These are phyloP conservation scores for Channa maculata DNA, from an alignment of 2,113 vertebrate species.

Conservation along the genomic window DNA sequence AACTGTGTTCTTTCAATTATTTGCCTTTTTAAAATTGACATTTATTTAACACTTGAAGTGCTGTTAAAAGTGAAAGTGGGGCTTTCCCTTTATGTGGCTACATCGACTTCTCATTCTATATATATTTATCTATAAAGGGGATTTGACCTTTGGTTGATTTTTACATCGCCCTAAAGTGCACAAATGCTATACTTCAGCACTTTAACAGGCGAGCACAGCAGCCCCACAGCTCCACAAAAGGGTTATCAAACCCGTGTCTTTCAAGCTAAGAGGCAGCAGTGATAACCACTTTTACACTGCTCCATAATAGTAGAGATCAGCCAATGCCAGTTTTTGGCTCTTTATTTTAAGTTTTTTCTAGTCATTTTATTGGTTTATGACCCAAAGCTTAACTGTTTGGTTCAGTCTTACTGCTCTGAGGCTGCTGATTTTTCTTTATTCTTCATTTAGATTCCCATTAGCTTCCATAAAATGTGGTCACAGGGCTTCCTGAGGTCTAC, in stretches of 20 bases:
- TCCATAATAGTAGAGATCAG: too few species aligned
- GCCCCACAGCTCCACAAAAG: too few species aligned
- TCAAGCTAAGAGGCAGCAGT: not conserved
- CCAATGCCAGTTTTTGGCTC: too few species aligned
- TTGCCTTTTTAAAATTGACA: not conserved
- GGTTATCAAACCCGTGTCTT: not conserved
- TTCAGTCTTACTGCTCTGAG: too few species aligned
- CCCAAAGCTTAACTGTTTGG: too few species aligned
- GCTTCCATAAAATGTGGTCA: too few species aligned
- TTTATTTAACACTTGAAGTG: slow-evolving; percentile 22
- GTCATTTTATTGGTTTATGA: too few species aligned
- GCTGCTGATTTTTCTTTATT: too few species aligned
- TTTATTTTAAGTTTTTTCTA: too few species aligned
- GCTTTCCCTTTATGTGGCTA: slow-evolving; percentile 8
- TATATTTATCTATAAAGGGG: not conserved
- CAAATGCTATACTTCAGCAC: not conserved
- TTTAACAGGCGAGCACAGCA: not conserved
- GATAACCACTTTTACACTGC: too few species aligned
- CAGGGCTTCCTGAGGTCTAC: too few species aligned
- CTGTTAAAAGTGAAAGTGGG: slow-evolving; percentile 20
- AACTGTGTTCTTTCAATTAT: slow-evolving; percentile 10
- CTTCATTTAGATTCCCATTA: too few species aligned
- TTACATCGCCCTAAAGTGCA: not conserved
- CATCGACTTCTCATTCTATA: not conserved
- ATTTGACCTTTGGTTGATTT: not conserved